phyloP scores from a whole-genome alignment of 2,888 invertebrate genomes.

The Siphonodentalium dalli region DNA sequence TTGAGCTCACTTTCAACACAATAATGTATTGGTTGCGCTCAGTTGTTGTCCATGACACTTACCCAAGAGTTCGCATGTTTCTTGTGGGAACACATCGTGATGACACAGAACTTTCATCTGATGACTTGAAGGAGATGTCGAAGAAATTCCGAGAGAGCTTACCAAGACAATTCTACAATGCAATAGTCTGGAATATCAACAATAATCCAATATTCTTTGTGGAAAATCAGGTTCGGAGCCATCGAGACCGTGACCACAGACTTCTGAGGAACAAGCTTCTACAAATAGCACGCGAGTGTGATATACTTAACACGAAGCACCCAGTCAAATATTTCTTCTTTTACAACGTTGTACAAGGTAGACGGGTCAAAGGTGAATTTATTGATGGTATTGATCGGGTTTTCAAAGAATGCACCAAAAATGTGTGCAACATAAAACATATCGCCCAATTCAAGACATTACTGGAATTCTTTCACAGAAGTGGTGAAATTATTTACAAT shows the following conservation, averaged over 20 bases:
- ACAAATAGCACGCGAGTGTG: slow-evolving; percentile 10
- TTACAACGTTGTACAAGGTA: slow-evolving; percentile 31
- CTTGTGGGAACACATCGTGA: slow-evolving; percentile 36
- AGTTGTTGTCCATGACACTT: slow-evolving; percentile 32
- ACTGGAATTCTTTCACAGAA: slow-evolving; percentile 27
- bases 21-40: slow-evolving; percentile 35
- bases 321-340: slow-evolving; percentile 34
- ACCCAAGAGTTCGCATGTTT: slow-evolving; percentile 28
- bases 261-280: slow-evolving; percentile 17
- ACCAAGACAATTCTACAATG: slow-evolving; percentile 32
- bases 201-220: slow-evolving; percentile 33
- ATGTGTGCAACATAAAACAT: slow-evolving; percentile 25
- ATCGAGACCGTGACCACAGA: slow-evolving; percentile 30
- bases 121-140: slow-evolving; percentile 12
- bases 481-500: slow-evolving; percentile 35
- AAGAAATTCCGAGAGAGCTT: slow-evolving; percentile 22
- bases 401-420: slow-evolving; percentile 10
- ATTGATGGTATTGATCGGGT: slow-evolving; percentile 26
- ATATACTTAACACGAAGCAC: slow-evolving; percentile 24
- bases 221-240: slow-evolving; percentile 30
- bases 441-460: slow-evolving; percentile 30
- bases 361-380: slow-evolving; percentile 18
- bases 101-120: slow-evolving; percentile 15
- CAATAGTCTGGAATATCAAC: slow-evolving; percentile 34
- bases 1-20: slow-evolving; percentile 17